phyloP scores from a whole-genome alignment of 2,113 vertebrate species.

The Psittacus erithacus region DNA sequence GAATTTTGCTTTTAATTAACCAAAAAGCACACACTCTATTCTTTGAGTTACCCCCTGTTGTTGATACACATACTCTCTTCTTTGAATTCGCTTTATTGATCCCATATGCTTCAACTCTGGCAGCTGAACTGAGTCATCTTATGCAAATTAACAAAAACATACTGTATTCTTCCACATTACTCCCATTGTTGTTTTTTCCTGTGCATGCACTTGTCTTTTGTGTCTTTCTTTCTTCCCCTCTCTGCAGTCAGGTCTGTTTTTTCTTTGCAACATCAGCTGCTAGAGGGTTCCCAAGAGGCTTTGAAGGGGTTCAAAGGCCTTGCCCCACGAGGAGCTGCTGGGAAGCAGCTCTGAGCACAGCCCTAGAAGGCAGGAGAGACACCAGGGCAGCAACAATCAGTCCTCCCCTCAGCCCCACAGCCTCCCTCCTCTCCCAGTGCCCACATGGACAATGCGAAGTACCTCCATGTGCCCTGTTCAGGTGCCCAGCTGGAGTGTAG shows the following conservation, averaged over 20 bases:
- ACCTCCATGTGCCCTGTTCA: not conserved
- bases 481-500: not conserved
- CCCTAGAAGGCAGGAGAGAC: not conserved
- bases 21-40: not conserved
- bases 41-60: not conserved
- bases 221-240: not conserved
- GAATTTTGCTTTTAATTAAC: not conserved
- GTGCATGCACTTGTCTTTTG: not conserved
- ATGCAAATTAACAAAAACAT: not conserved
- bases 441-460: fast-evolving
- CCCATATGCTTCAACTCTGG: not conserved
- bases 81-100: not conserved
- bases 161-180: not conserved
- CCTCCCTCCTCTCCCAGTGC: not conserved
- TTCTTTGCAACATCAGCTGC: not conserved
- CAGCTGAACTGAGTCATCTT: not conserved
- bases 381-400: not conserved
- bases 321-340: not conserved
- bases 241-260: not conserved
- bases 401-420: too few relatives aligned
- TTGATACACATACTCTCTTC: not conserved
- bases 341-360: not conserved
- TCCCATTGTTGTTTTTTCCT: not conserved
- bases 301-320: not conserved
- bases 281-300: not conserved